Evolutionary conservation across 2,888 invertebrate genomes (phyloP).

Genomic region (Latheticus oryzae): DNA sequence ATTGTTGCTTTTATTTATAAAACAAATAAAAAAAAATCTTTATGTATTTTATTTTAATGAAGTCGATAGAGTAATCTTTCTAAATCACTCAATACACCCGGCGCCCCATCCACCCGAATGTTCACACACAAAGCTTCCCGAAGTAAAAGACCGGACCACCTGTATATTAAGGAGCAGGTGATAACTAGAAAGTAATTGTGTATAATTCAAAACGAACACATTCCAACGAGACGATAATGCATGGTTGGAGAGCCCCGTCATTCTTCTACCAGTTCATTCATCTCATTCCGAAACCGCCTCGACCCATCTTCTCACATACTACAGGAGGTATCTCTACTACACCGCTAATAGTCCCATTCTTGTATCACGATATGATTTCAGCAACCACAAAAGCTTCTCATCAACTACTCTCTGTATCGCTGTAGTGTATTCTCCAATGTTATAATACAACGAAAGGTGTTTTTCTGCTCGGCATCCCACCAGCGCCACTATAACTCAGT

Average conservation of each 20-base stretch:
- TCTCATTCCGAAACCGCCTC: conserved; percentile 36
- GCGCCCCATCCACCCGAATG: no score
- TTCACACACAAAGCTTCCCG: no score
- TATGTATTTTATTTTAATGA: no score
- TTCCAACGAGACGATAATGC: conserved; percentile 42
- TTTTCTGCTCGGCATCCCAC: no score
- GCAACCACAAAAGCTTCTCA: conserved; percentile 11
- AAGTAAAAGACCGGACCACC: conserved; percentile 31
- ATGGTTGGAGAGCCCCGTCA: conserved; percentile 35
- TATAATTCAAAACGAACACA: conserved; percentile 42
- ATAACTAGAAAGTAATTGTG: conserved; percentile 40
- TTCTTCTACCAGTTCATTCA: conserved; percentile 43
- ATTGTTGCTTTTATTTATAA: no score
- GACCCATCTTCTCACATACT: conserved; percentile 39
- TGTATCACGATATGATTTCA: conserved; percentile 38
- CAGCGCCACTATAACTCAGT: conserved; percentile 20
- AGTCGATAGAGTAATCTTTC: no score
- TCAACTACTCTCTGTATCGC: neutral
- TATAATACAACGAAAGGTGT: conserved; percentile 8
- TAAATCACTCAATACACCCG: no score
- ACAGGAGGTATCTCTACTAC: conserved; percentile 43
- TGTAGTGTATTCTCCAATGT: neutral
- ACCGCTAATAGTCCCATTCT: conserved; percentile 40
- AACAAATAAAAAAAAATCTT: no score
- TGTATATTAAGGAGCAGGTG: conserved; percentile 37